A percentile compares a stretch with the other conserved stretches of the same genome.
Evolutionary conservation across 2,888 invertebrate species (phyloP).

Genomic region (Nebria brevicollis): DNA sequence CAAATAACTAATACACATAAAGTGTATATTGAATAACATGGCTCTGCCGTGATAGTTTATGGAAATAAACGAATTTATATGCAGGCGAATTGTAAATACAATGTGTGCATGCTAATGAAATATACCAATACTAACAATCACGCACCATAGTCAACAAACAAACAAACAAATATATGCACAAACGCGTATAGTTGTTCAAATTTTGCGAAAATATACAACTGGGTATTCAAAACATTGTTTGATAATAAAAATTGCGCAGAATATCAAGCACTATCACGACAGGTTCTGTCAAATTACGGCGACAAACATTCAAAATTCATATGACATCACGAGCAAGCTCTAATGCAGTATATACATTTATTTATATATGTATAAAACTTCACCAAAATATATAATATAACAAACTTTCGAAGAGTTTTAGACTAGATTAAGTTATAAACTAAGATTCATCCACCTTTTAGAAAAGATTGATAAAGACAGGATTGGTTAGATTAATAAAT

Average conservation of each 20-base stretch:
- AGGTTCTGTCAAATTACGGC: background rate
- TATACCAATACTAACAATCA: background rate
- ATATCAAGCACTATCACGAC: background rate
- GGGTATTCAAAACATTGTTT: background rate
- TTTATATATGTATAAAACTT: no score
- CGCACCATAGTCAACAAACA: background rate
- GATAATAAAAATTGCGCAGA: background rate
- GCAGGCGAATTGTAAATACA: background rate
- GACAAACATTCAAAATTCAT: background rate
- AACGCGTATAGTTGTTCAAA: background rate
- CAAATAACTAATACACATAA: background rate
- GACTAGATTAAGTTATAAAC: no score
- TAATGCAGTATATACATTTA: no score
- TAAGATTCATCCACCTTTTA: no score
- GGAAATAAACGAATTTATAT: constrained; percentile 1
- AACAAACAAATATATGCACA: background rate
- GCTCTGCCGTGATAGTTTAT: background rate
- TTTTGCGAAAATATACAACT: background rate
- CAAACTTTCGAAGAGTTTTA: no score
- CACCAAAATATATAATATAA: no score
- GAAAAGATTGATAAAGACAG: no score
- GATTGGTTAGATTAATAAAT: no score
- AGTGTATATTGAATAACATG: background rate
- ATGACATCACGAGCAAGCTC: no score
- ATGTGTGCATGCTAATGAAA: background rate